Percentiles rank a stretch among this genome's conserved stretches.
These are phyloP conservation scores for Pseudomyrmex concolor DNA, from an alignment of 1,140 invertebrate genomes.

Conservation along the genomic window DNA sequence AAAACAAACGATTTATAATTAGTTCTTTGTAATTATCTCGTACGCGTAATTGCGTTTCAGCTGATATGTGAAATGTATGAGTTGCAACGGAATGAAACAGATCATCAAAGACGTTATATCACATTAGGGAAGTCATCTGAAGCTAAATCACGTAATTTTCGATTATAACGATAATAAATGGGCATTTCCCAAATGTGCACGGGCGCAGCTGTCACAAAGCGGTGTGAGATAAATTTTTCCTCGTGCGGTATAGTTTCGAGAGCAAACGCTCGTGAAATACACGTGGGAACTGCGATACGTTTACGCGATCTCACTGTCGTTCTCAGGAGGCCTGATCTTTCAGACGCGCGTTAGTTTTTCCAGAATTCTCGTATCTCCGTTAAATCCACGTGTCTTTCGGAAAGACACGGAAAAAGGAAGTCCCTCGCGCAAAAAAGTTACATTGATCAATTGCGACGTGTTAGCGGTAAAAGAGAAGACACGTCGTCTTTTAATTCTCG, in stretches of 20 bases:
- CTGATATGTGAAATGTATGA: background rate
- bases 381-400: slow-evolving; percentile 9
- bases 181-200: background rate
- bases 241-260: background rate
- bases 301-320: slow-evolving; percentile 3
- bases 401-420: background rate
- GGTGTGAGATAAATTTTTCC: background rate
- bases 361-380: slow-evolving; percentile 9
- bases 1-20: no score
- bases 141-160: background rate
- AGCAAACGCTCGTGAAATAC: slow-evolving; percentile 32
- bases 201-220: background rate
- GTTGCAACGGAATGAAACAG: background rate
- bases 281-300: slow-evolving; percentile 17
- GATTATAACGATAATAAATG: background rate
- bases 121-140: background rate
- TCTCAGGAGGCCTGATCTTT: slow-evolving; percentile 22
- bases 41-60: no score
- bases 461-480: background rate
- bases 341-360: slow-evolving; percentile 1
- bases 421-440: background rate
- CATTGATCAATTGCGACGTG: slow-evolving; percentile 30
- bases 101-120: background rate
- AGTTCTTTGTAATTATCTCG: no score
- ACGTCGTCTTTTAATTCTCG: no score